A percentile compares a stretch with the other conserved stretches of the same genome.
Evolutionary conservation across 2,113 vertebrate species (phyloP).

Genomic region (Chaetops frenatus): DNA sequence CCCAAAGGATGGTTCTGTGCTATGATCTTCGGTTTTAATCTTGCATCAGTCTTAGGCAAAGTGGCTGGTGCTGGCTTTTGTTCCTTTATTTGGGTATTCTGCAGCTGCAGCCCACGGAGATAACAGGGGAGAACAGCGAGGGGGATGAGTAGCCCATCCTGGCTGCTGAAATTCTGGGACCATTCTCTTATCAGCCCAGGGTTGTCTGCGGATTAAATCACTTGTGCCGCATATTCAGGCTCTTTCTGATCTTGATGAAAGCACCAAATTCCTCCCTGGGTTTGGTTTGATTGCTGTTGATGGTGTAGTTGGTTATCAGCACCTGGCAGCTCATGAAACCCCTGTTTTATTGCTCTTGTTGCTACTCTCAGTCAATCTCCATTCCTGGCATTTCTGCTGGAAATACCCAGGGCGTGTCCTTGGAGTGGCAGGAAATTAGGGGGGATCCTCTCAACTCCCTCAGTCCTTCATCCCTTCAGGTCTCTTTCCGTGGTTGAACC

Average conservation of each 20-base stretch:
- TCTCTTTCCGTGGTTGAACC: neutral
- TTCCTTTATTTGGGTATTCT: neutral
- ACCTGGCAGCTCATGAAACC: neutral
- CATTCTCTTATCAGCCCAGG: neutral
- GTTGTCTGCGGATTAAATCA: neutral
- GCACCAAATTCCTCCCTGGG: neutral
- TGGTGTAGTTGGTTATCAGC: neutral
- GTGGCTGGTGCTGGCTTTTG: neutral
- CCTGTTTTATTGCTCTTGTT: neutral
- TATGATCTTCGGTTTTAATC: neutral
- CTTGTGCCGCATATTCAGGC: neutral
- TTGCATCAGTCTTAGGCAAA: neutral
- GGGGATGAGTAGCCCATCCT: neutral
- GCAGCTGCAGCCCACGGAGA: neutral
- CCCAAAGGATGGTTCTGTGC: neutral
- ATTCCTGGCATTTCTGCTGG: neutral
- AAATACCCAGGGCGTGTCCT: fast-evolving
- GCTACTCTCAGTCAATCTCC: neutral
- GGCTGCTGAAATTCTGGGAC: neutral
- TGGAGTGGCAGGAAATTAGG: neutral
- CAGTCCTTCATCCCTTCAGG: neutral
- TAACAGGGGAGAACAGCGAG: neutral
- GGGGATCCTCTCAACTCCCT: neutral
- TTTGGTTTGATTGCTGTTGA: neutral
- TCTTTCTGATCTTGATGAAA: neutral